phyloP scores from a whole-genome alignment of 2,797 vertebrate species.

The Tenualosa ilisha region DNA sequence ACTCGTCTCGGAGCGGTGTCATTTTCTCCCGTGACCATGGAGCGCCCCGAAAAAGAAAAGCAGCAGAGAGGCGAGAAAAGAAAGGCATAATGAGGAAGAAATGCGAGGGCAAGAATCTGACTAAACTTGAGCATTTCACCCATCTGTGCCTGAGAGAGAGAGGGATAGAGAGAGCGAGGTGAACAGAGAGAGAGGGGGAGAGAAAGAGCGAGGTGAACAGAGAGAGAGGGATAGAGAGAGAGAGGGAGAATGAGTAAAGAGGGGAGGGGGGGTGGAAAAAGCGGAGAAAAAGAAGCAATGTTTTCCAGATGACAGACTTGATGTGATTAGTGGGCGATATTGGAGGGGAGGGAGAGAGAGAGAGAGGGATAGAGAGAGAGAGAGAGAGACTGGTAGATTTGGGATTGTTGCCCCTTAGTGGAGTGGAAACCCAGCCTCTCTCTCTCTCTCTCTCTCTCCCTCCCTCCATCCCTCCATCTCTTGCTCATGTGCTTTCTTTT shows the following conservation, averaged over 20 bases:
- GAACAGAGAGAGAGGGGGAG: neutral
- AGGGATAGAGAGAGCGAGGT: neutral
- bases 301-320: slow-evolving; percentile 52
- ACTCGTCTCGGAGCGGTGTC: slow-evolving; percentile 56
- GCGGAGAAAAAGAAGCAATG: slow-evolving; percentile 26
- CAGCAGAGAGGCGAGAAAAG: neutral
- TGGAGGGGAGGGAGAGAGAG: slow-evolving; percentile 14
- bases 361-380: neutral
- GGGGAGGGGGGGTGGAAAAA: neutral
- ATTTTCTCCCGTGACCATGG: slow-evolving; percentile 35
- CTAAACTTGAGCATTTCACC: neutral
- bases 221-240: neutral
- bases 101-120: neutral
- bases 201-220: neutral
- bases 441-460: neutral
- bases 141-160: neutral
- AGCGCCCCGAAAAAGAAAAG: neutral
- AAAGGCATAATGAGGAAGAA: neutral
- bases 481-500: neutral
- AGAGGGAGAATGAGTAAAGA: neutral
- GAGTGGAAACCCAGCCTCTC: neutral
- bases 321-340: slow-evolving; percentile 48
- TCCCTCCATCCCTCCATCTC: neutral
- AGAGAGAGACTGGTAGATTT: neutral
- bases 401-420: neutral